Base-by-base conservation (phyloP, 1,140 invertebrate genomes). In the Drosophila pachea region DNA sequence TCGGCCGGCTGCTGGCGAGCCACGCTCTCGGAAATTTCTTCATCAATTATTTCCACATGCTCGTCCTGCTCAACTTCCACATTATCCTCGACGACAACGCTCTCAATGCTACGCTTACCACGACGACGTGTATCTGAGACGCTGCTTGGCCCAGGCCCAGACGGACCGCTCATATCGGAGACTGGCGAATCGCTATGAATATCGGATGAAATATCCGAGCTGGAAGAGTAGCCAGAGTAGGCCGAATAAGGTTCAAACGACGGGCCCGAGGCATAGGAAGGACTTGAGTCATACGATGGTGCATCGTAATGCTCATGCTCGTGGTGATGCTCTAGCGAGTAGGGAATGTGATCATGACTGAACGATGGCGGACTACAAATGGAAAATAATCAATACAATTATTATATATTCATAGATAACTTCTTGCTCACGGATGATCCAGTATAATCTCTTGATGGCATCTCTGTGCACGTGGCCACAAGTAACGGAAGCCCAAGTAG, bases 231-330 rank as follows among this genome's bases (percentile, higher is more conserved):
- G 42, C 81, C 67, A 33, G 82, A 62, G 12, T 88, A 88, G 9
- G 70, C 83, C n/a, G 87, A 88, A 22, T 88, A 88, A 4, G 87
- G 87, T 35, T 87, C 87, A 33, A 86, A 87, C 4, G 77, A 86
- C 5, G 77, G 55, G 22, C 79, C 60, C 1, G 79, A 71, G 22
- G 74, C 74, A 58, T 59, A 84, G 11, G 78, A 82, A 43, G 64
- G 45, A 11, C 76, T 73, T 4, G 40, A 6, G 7, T 76, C 79
- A 16, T 84, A 84, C 3, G 22, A 22, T 22, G 22, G 22, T 22
- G 22, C 22, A 55, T 79, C 78, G 0, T 79, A 68, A 42, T 70
- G 62, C 32, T 53, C 71, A 36, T 68, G 74, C 12, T 50, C 68
- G 2, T 62, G 70, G 52, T 81, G 74, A 58, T 77, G 76, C 5